Evolutionary conservation across 2,888 invertebrate species (phyloP).

Genomic region (Linnaemya tessellans): DNA sequence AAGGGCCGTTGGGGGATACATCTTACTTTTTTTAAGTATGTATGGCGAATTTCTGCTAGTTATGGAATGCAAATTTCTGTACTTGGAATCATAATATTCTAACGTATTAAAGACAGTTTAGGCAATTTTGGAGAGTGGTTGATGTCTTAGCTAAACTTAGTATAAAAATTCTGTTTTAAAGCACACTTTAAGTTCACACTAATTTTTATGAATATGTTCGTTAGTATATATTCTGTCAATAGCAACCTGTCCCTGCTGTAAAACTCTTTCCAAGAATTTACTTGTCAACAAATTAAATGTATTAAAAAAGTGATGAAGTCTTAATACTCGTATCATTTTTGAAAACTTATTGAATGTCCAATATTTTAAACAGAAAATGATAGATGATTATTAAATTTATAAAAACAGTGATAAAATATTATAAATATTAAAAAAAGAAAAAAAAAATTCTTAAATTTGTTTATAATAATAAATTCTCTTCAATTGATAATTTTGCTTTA

Average conservation of each 20-base stretch:
- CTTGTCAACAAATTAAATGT: slow-evolving; percentile 22
- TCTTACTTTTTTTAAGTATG: too few relatives aligned
- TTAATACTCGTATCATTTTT: neutral
- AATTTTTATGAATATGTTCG: too few relatives aligned
- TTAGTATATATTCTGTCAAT: too few relatives aligned
- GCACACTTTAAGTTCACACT: too few relatives aligned
- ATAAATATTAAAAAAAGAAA: neutral
- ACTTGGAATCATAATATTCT: too few relatives aligned
- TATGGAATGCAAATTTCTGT: too few relatives aligned
- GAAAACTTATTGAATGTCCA: slow-evolving; percentile 25
- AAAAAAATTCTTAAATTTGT: slow-evolving; percentile 1
- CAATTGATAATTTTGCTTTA: slow-evolving; percentile 47
- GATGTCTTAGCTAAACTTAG: too few relatives aligned
- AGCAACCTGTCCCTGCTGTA: neutral
- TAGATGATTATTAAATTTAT: slow-evolving; percentile 9
- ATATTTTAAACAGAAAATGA: slow-evolving; percentile 40
- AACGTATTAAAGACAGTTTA: too few relatives aligned
- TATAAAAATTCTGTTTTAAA: too few relatives aligned
- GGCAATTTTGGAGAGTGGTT: too few relatives aligned
- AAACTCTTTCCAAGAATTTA: neutral
- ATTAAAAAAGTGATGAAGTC: neutral
- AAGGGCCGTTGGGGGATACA: too few relatives aligned
- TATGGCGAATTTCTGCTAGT: too few relatives aligned
- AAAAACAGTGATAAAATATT: neutral
- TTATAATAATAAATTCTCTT: slow-evolving; percentile 17